Conservation (phyloP, 1,140 invertebrate species). For the Sitodiplosis mosellana region DNA sequence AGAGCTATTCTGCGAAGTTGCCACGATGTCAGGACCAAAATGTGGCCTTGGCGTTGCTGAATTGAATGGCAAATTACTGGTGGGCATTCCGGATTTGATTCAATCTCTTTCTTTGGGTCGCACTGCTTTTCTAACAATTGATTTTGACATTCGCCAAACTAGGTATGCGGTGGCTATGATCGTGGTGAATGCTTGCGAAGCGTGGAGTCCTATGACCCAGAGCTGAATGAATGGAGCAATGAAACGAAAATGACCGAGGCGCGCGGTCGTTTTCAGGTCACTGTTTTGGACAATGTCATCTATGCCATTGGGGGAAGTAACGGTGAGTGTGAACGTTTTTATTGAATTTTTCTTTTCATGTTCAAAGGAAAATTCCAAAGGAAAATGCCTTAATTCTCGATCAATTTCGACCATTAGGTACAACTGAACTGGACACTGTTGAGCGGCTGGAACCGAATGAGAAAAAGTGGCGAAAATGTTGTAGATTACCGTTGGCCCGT, state of each 20-base stretch:
- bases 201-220: slow-evolving; percentile 54
- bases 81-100: slow-evolving; percentile 39
- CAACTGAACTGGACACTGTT: slow-evolving; percentile 45
- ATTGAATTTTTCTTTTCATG: neutral
- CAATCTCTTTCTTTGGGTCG: slow-evolving; percentile 1
- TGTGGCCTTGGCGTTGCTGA: slow-evolving; percentile 58
- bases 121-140: slow-evolving; percentile 1
- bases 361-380: too few relatives aligned
- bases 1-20: slow-evolving; percentile 39
- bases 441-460: slow-evolving; percentile 38
- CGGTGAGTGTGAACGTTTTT: slow-evolving; percentile 25
- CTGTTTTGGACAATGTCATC: slow-evolving; percentile 41
- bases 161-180: slow-evolving; percentile 57
- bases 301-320: slow-evolving; percentile 67
- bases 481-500: slow-evolving; percentile 40
- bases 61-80: slow-evolving; percentile 44
- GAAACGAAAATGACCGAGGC: slow-evolving; percentile 48
- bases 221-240: slow-evolving; percentile 44
- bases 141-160: slow-evolving; percentile 5
- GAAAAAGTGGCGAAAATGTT: slow-evolving; percentile 42
- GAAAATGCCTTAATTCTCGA: too few relatives aligned
- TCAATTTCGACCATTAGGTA: slow-evolving; percentile 6
- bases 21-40: slow-evolving; percentile 41
- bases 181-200: slow-evolving; percentile 60
- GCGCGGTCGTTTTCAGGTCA: slow-evolving; percentile 55